A percentile compares a stretch with the other conserved stretches of the same genome.
phyloP scores from a whole-genome alignment of 2,888 invertebrate species.

The Lepeophtheirus nordmannii region DNA sequence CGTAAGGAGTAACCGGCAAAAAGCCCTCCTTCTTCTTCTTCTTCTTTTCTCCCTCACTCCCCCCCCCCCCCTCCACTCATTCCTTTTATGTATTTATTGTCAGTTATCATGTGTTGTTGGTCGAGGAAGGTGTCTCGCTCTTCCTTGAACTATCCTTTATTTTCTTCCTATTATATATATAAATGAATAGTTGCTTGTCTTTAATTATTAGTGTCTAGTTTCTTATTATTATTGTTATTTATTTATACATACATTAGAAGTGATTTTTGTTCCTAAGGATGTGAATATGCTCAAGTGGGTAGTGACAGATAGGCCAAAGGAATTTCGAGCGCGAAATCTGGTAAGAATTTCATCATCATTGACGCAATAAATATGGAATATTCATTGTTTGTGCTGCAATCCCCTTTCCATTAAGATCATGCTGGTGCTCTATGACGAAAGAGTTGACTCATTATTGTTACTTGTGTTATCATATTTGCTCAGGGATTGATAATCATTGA shows the following conservation, averaged over 20 bases:
- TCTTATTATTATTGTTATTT: not conserved
- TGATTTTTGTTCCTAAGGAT: not conserved
- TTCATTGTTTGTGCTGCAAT: too few relatives aligned
- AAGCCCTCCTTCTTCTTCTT: not conserved
- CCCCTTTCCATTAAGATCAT: too few relatives aligned
- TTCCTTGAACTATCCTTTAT: not conserved
- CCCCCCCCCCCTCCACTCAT: not conserved
- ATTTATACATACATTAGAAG: too few relatives aligned
- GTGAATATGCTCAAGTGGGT: conserved; percentile 6
- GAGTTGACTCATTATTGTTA: too few relatives aligned
- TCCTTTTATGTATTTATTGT: not conserved
- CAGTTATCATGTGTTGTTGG: conserved; percentile 6
- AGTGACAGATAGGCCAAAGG: conserved; percentile 1
- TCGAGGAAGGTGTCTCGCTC: not conserved
- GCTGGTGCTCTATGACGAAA: too few relatives aligned
- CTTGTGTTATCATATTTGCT: too few relatives aligned
- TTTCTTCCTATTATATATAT: not conserved
- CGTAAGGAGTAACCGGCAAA: not conserved
- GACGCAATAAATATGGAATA: too few relatives aligned
- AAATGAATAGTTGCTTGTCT: not conserved
- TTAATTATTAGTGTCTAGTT: not conserved
- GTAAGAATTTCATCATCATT: not conserved
- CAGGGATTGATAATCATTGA: too few relatives aligned
- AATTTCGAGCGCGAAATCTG: conserved; percentile 6
- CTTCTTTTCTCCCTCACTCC: not conserved